Base-by-base conservation (phyloP, 1,140 invertebrate species). In the Ceratitis capitata region DNA sequence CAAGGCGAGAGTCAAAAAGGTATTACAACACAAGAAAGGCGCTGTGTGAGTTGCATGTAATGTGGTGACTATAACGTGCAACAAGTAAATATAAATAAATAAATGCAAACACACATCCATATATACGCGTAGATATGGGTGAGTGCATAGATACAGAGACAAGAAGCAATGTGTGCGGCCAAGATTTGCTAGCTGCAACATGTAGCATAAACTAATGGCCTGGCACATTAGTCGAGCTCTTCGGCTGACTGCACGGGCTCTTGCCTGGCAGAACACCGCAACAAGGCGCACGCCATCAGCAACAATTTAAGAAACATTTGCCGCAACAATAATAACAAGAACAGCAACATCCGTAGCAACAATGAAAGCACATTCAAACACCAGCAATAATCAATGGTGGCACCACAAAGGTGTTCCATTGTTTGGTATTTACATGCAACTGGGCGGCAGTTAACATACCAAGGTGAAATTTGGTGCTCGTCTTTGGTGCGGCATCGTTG, bases 131-230 rank as follows among this genome's bases (percentile, higher is more conserved):
- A 45, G 0, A 74, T 45, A 23, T n/a, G n/a, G 0, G 16, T n/a
- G 19, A 4, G 2, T 74, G 45, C 9, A 6, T 42, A 74, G 10
- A 6, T 45, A 42, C 39, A 23, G n/a, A 23, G 42, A 23, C 45
- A 78, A 39, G 19, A n/a, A n/a, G n/a, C n/a, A n/a, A n/a, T n/a
- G n/a, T n/a, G n/a, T 16, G 69, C 6, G 26, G 16, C 39, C 39
- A 19, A 78, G 39, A 45, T 78, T n/a, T 45, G 39, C 39, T n/a
- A 78, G n/a, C 69, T 78, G 69, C 69, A 78, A 78, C 69, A 78
- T 78, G 69, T 78, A 78, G 69, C 69, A 42, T 45, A 78, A 78
- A 78, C 69, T 78, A 78, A 78, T 78, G 69, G 39, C 69, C 69
- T 42, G 69, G 35, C 69, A 78, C 69, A 78, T 78, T 78, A 78